Evolutionary conservation across 2,113 vertebrate genomes (phyloP).

Genomic region (Cynoglossus semilaevis): DNA sequence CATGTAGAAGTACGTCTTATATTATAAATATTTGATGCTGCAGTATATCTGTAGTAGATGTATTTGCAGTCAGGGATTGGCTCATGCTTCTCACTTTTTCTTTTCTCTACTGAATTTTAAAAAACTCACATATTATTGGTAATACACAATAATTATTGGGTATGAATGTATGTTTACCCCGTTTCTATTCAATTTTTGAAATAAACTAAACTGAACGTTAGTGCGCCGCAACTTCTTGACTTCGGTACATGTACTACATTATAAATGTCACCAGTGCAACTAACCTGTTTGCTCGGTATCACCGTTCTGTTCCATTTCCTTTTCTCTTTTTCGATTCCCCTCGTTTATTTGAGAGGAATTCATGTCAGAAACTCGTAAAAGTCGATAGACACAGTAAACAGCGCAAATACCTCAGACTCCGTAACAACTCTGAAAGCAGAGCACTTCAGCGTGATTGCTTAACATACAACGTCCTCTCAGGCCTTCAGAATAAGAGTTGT

Average conservation of each 20-base stretch:
- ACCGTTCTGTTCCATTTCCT: constrained; percentile 35
- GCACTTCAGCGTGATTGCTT: too few species aligned
- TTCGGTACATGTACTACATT: neutral
- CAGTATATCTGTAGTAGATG: too few species aligned
- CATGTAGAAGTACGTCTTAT: too few species aligned
- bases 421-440: neutral
- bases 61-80: too few species aligned
- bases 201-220: neutral
- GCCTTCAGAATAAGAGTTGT: constrained; percentile 40
- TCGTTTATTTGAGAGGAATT: neutral
- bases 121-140: too few species aligned
- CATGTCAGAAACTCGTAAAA: neutral
- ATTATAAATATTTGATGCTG: too few species aligned
- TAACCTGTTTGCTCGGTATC: constrained; percentile 39
- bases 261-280: constrained; percentile 1
- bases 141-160: too few species aligned
- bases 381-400: neutral
- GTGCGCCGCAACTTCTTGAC: neutral
- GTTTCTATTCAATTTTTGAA: too few species aligned
- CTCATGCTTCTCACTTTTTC: too few species aligned
- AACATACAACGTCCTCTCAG: neutral
- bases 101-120: too few species aligned
- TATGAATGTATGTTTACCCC: too few species aligned
- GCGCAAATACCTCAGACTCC: neutral
- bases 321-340: neutral